These are phyloP conservation scores for Pelobates fuscus DNA, from an alignment of 2,113 vertebrate species.

Conservation along the genomic window DNA sequence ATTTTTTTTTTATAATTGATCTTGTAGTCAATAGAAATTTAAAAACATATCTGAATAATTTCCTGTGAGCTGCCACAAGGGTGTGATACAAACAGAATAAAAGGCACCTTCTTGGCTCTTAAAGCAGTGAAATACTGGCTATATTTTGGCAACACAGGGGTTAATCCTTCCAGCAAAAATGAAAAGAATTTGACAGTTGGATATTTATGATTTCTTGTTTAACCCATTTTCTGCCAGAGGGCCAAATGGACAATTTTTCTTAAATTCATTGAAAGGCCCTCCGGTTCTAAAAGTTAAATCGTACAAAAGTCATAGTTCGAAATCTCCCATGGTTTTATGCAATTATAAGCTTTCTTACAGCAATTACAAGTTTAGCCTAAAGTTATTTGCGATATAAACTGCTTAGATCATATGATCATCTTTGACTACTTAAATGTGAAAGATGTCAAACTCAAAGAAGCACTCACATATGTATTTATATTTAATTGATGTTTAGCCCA, in stretches of 20 bases:
- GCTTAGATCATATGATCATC: conserved; percentile 19
- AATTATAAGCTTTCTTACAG: conserved; percentile 34
- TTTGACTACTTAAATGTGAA: conserved; percentile 9
- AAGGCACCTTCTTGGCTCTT: too few relatives aligned
- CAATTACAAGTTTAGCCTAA: conserved; percentile 42
- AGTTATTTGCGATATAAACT: conserved; percentile 38
- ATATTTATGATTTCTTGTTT: conserved; percentile 12
- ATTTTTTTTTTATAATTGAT: neutral
- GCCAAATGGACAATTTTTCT: neutral
- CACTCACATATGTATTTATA: neutral
- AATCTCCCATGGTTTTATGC: conserved; percentile 17
- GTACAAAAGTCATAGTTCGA: neutral
- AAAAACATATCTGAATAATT: too few relatives aligned
- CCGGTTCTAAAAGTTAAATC: conserved; percentile 11
- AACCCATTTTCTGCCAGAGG: conserved; percentile 16
- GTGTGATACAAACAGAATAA: too few relatives aligned
- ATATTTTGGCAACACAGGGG: neutral
- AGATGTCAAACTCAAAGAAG: conserved; percentile 20
- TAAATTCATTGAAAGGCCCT: conserved; percentile 4
- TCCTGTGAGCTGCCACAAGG: too few relatives aligned
- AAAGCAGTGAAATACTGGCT: too few relatives aligned
- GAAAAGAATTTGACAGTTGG: conserved; percentile 3
- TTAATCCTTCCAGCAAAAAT: neutral
- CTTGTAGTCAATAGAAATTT: neutral
- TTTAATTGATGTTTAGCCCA: neutral